Evolutionary conservation across 2,797 vertebrate genomes (phyloP).

Genomic region (Oryzias sinensis): DNA sequence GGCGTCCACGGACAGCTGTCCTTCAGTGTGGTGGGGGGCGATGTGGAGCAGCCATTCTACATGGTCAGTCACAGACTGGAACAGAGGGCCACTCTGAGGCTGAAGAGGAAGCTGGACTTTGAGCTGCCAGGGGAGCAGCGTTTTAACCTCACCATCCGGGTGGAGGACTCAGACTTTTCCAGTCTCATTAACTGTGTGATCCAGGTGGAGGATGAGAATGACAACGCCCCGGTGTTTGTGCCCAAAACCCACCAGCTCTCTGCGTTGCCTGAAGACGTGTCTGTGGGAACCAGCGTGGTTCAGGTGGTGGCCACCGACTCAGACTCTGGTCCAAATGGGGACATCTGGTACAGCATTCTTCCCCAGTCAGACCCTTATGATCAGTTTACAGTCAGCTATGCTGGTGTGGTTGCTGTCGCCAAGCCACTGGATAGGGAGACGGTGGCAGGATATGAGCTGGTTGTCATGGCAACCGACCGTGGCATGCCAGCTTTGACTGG

Average conservation of each 20-base stretch:
- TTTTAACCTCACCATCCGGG: constrained; percentile 86
- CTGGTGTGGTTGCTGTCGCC: constrained; percentile 77
- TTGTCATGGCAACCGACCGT: constrained; percentile 84
- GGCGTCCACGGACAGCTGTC: constrained; percentile 80
- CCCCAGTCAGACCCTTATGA: constrained; percentile 77
- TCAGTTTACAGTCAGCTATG: constrained; percentile 78
- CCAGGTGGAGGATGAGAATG: constrained; percentile 86
- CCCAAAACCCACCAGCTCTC: constrained; percentile 69
- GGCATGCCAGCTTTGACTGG: constrained; percentile 81
- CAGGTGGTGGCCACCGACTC: constrained; percentile 80
- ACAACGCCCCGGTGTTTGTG: constrained; percentile 83
- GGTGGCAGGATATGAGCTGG: constrained; percentile 72
- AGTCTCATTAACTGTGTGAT: constrained; percentile 81
- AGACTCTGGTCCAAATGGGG: constrained; percentile 82
- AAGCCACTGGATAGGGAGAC: constrained; percentile 80
- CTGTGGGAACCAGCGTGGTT: constrained; percentile 77
- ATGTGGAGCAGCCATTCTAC: constrained; percentile 84
- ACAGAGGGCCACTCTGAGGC: constrained; percentile 79
- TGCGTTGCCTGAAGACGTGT: constrained; percentile 79
- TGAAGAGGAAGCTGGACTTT: constrained; percentile 85
- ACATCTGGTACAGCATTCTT: constrained; percentile 80
- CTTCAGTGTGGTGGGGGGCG: constrained; percentile 83
- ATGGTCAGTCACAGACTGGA: constrained; percentile 78
- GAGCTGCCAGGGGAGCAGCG: constrained; percentile 80
- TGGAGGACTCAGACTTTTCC: constrained; percentile 85